Base-by-base conservation (phyloP, 2,888 invertebrate genomes). In the Cryptocephalus moraei region DNA sequence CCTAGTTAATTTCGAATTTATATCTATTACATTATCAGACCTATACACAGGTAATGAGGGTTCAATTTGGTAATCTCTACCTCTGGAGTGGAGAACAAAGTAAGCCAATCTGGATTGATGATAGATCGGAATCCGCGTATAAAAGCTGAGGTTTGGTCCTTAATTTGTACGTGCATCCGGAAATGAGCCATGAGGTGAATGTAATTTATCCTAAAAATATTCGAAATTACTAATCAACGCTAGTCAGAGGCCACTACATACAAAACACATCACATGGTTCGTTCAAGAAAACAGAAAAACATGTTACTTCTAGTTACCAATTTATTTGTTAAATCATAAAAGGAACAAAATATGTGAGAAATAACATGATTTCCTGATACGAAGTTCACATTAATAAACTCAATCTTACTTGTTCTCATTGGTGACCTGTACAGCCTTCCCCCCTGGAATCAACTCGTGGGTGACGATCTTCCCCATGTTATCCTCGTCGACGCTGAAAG, bases 121-220 rank as follows among this genome's bases (percentile, higher is more conserved):
- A 99, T 89, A 6, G 94, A 89, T 53, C 93, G 81, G 67, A 99
- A 99, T 2, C 97, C 99, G 62, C 88, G 84, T 54, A 96, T 93
- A 66, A 99, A 99, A 8, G 96, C 93, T 41, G 86, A 82, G 0
- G 95, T 94, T 73, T 99, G 99, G 57, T 96, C 93, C 63, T 90
- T 89, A 55, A 99, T 99, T 75, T 97, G 97, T 8, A 89, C 86
- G 68, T 96, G 92, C 91, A 99, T 96, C 53, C 95, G 84, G 70
- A 96, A 97, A 72, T 95, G 93, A 0, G 99, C 99, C 92, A 95
- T 94, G 64, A 92, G 76, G 70, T 99, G 99, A 45, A 99, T 93
- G 69, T 99, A 99, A 65, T 92, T 91, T 58, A 99, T 95, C 73
- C 91, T 91, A 71, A 47, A 77, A 76, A 22, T 22, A 4, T 22